Evolutionary conservation across 2,888 invertebrate species (phyloP).

Genomic region (Andrena bicolor): DNA sequence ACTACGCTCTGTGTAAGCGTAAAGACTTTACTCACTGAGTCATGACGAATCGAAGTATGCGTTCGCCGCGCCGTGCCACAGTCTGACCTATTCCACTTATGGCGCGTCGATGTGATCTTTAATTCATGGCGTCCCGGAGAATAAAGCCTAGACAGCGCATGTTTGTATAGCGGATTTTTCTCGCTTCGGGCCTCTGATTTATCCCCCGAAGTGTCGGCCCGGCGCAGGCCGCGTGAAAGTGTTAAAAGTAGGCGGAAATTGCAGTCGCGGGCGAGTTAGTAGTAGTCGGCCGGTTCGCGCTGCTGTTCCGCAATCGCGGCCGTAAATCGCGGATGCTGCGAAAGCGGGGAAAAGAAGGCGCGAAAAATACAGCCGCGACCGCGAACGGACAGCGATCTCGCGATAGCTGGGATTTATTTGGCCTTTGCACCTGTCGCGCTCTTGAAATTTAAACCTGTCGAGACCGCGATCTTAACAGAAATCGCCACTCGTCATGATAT

Average conservation of each 20-base stretch:
- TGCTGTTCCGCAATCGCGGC: slow-evolving; percentile 34
- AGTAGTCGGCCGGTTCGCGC: not conserved
- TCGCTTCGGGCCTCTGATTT: slow-evolving; percentile 8
- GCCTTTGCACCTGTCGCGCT: slow-evolving; percentile 71
- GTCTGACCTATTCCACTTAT: slow-evolving; percentile 30
- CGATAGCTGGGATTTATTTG: slow-evolving; percentile 76
- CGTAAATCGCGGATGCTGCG: slow-evolving; percentile 28
- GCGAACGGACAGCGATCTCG: slow-evolving; percentile 67
- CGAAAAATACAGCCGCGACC: slow-evolving; percentile 49
- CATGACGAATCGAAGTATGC: slow-evolving; percentile 20
- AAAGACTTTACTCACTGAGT: too few relatives aligned
- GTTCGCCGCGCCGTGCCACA: slow-evolving; percentile 2
- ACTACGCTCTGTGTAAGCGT: too few relatives aligned
- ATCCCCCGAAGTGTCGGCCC: not conserved
- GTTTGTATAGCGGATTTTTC: slow-evolving; percentile 7
- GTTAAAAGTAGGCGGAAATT: not conserved
- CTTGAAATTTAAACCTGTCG: slow-evolving; percentile 66
- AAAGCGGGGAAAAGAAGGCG: slow-evolving; percentile 18
- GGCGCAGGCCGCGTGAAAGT: not conserved
- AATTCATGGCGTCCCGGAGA: not conserved
- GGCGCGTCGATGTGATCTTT: slow-evolving; percentile 29
- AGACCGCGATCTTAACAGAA: slow-evolving; percentile 7
- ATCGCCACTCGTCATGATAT: not conserved
- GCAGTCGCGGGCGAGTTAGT: not conserved
- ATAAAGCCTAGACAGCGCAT: too few relatives aligned